These are phyloP conservation scores for Pangasianodon gigas DNA, from an alignment of 2,113 vertebrate species.

Conservation along the genomic window DNA sequence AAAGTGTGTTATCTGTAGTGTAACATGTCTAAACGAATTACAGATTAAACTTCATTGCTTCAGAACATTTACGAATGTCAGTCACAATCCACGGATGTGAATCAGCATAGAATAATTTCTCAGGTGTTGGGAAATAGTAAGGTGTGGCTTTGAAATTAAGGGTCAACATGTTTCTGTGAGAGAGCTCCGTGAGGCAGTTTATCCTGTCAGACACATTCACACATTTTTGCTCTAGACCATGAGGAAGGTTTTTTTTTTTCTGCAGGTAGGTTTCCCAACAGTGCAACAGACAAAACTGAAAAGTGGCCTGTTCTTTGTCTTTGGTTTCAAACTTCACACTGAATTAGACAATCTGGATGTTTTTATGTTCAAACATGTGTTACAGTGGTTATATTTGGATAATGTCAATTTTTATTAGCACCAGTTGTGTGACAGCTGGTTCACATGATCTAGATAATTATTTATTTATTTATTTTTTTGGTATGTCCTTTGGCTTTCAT, in stretches of 20 bases:
- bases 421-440: neutral
- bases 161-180: neutral
- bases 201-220: neutral
- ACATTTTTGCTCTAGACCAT: neutral
- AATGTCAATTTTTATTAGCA: neutral
- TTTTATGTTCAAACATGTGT: neutral
- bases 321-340: neutral
- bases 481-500: neutral
- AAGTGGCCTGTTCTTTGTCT: neutral
- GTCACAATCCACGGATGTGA: neutral
- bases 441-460: neutral
- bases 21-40: neutral
- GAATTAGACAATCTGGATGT: neutral
- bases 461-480: neutral
- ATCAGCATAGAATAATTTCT: neutral
- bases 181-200: neutral
- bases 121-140: slow-evolving; percentile 31
- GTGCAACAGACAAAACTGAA: neutral
- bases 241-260: neutral
- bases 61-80: neutral
- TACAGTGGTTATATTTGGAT: neutral
- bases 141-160: slow-evolving; percentile 26
- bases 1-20: neutral
- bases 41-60: neutral
- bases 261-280: neutral